A percentile compares a stretch with the other conserved stretches of the same genome.
Evolutionary conservation across 2,113 vertebrate genomes (phyloP).

Genomic region (Rafetus swinhoei): DNA sequence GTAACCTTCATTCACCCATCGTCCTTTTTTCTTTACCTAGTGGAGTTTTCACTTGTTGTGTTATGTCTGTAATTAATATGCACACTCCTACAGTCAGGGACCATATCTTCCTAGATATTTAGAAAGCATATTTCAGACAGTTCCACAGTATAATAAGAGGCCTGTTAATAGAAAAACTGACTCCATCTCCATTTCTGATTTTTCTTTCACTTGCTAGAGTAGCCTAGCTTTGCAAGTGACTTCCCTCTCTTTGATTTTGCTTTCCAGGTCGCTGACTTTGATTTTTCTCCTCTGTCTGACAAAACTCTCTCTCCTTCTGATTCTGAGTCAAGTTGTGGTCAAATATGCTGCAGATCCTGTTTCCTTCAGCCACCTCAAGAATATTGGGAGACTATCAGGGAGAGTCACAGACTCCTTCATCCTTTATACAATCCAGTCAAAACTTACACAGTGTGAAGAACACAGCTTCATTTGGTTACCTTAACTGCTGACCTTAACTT

Average conservation of each 20-base stretch:
- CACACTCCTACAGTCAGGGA: neutral
- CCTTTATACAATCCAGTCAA: slow-evolving; percentile 76
- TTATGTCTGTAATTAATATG: neutral
- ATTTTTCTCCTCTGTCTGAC: slow-evolving; percentile 77
- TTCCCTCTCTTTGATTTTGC: neutral
- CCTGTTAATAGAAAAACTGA: neutral
- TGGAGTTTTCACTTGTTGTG: neutral
- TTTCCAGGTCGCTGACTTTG: slow-evolving; percentile 78
- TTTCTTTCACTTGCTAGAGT: neutral
- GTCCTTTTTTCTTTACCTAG: neutral
- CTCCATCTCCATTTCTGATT: neutral
- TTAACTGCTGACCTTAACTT: neutral
- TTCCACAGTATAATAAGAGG: neutral
- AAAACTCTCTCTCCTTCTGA: slow-evolving; percentile 46
- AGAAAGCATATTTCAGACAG: neutral
- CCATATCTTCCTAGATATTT: neutral
- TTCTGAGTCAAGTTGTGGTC: slow-evolving; percentile 52
- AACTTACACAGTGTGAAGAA: slow-evolving; percentile 74
- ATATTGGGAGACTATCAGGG: slow-evolving; percentile 57
- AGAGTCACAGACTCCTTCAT: slow-evolving; percentile 72
- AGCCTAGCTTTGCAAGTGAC: neutral
- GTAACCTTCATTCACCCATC: neutral
- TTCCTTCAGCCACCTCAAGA: slow-evolving; percentile 55
- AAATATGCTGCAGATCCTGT: slow-evolving; percentile 68
- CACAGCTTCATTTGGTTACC: neutral